Conservation (phyloP, 2,888 invertebrate species). For the Lasioglossum zephyrum region DNA sequence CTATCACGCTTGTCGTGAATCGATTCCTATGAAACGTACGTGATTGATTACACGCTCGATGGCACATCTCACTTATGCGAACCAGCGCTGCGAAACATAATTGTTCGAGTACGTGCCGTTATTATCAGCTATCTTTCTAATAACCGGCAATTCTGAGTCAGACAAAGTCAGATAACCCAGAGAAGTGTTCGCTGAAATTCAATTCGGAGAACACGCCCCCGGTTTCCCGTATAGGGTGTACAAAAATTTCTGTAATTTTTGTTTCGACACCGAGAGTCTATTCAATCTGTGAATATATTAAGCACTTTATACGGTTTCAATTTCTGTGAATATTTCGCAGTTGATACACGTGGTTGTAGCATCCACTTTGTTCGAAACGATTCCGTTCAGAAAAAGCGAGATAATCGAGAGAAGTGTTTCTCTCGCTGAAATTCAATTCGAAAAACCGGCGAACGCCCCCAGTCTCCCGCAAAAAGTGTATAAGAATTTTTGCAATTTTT, state of each 20-base stretch:
- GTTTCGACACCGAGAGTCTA: neutral
- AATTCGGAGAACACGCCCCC: too few relatives aligned
- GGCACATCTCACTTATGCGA: neutral
- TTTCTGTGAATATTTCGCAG: neutral
- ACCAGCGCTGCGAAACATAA: neutral
- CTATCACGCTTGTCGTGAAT: neutral
- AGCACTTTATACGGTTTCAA: too few relatives aligned
- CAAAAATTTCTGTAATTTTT: neutral
- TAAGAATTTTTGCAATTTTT: neutral
- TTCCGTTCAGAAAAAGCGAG: neutral
- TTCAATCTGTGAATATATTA: too few relatives aligned
- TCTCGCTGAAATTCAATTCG: neutral
- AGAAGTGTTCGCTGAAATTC: neutral
- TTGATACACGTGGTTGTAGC: neutral
- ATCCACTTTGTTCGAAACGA: neutral
- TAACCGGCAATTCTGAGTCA: neutral
- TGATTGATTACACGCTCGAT: neutral
- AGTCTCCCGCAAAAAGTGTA: too few relatives aligned
- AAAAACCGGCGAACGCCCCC: too few relatives aligned
- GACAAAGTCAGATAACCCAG: neutral
- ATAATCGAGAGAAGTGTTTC: neutral
- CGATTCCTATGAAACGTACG: neutral
- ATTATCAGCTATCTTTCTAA: neutral
- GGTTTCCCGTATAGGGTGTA: too few relatives aligned
- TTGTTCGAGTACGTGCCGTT: neutral